These are phyloP conservation scores for Pissodes strobi DNA, from an alignment of 1,140 invertebrate species.

Conservation along the genomic window DNA sequence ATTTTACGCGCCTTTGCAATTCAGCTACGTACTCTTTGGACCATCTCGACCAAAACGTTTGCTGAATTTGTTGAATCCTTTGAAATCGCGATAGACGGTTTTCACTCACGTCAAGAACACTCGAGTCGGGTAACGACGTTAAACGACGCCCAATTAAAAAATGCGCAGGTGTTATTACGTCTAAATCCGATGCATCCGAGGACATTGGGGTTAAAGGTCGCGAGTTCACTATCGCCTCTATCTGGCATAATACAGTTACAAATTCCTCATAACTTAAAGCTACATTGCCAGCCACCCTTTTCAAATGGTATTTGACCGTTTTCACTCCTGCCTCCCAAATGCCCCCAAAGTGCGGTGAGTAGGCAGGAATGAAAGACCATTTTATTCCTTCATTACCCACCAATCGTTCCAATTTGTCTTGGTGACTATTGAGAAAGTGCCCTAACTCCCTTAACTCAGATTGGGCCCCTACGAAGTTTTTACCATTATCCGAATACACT, in stretches of 20 bases:
- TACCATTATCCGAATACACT: slow-evolving; percentile 54
- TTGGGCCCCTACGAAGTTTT: slow-evolving; percentile 51
- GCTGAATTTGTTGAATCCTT: slow-evolving; percentile 34
- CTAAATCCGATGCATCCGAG: no score
- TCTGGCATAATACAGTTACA: no score
- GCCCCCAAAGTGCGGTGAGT: no score
- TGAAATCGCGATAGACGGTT: slow-evolving; percentile 42
- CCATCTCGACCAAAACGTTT: slow-evolving; percentile 49
- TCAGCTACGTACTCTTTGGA: slow-evolving; percentile 41
- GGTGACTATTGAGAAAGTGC: slow-evolving; percentile 4
- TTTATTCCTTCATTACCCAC: no score
- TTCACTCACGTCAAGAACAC: neutral
- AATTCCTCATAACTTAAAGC: no score
- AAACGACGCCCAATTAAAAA: slow-evolving; percentile 52
- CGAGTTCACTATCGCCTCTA: no score
- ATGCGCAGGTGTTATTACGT: no score
- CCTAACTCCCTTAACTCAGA: slow-evolving; percentile 10
- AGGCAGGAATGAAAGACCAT: slow-evolving; percentile 31
- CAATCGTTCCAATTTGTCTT: neutral
- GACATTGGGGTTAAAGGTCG: no score
- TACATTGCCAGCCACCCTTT: no score
- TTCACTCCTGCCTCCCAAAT: no score
- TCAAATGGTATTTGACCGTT: no score
- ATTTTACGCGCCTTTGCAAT: slow-evolving; percentile 39
- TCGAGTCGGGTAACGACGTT: slow-evolving; percentile 29